phyloP scores from a whole-genome alignment of 2,888 invertebrate species.

The Diaprepes abbreviatus region DNA sequence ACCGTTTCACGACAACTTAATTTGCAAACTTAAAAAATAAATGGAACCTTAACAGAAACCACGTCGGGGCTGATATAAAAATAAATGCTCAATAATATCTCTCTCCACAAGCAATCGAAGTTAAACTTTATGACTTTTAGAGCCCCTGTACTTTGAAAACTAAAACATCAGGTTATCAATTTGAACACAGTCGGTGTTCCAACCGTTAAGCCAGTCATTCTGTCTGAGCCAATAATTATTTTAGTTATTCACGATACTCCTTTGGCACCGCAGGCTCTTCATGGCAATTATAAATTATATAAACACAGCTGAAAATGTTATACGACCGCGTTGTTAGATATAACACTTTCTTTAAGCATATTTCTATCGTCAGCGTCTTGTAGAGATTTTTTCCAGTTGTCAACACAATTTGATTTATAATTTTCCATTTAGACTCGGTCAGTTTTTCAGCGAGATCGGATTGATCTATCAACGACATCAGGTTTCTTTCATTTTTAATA shows the following conservation, averaged over 20 bases:
- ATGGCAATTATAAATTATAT: slow-evolving; percentile 58
- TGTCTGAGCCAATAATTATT: slow-evolving; percentile 65
- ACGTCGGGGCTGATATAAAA: neutral
- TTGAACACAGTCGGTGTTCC: slow-evolving; percentile 63
- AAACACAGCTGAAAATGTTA: slow-evolving; percentile 57
- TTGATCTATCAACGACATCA: too few relatives aligned
- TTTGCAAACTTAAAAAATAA: neutral
- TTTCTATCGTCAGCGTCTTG: slow-evolving; percentile 40
- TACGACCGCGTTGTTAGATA: slow-evolving; percentile 57
- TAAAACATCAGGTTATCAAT: slow-evolving; percentile 64
- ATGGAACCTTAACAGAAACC: neutral
- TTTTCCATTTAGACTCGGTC: neutral
- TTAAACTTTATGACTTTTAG: slow-evolving; percentile 37
- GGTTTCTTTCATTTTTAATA: too few relatives aligned
- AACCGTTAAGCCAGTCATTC: slow-evolving; percentile 62
- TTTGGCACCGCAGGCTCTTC: slow-evolving; percentile 50
- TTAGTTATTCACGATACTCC: slow-evolving; percentile 61
- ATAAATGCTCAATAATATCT: slow-evolving; percentile 15
- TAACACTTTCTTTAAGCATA: slow-evolving; percentile 55
- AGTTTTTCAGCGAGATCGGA: too few relatives aligned
- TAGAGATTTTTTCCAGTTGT: slow-evolving; percentile 33
- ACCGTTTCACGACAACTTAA: neutral
- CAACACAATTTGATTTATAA: slow-evolving; percentile 36
- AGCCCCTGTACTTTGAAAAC: slow-evolving; percentile 42
- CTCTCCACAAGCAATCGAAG: slow-evolving; percentile 35